Conservation (phyloP, 1,140 invertebrate genomes). For the Proctacanthus coquilletti region DNA sequence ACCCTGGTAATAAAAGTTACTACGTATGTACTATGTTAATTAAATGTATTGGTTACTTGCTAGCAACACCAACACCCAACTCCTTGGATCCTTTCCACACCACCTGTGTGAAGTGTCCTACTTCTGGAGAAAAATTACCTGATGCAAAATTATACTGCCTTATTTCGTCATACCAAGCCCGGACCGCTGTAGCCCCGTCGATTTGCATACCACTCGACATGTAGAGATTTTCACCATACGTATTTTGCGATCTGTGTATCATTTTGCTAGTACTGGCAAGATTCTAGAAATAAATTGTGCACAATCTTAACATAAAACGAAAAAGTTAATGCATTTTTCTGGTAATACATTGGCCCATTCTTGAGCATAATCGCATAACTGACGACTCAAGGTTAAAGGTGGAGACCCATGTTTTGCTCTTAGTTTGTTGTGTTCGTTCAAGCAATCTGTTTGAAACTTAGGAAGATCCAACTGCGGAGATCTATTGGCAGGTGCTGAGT, state of each 20-base stretch:
- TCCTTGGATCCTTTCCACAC: constrained; percentile 49
- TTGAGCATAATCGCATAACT: constrained; percentile 40
- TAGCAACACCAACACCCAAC: constrained; percentile 50
- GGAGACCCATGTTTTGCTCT: constrained; percentile 43
- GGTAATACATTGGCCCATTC: constrained; percentile 53
- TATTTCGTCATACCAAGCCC: constrained; percentile 41
- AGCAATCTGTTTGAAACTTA: constrained; percentile 33
- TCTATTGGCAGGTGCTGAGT: no score
- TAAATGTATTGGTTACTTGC: no score
- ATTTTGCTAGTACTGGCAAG: constrained; percentile 42
- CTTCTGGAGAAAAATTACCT: constrained; percentile 13
- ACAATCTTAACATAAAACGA: not conserved
- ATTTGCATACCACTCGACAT: constrained; percentile 38
- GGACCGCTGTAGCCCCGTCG: constrained; percentile 36
- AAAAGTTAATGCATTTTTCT: constrained; percentile 10
- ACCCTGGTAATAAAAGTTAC: constrained; percentile 8
- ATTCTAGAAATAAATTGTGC: constrained; percentile 13
- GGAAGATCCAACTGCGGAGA: no score
- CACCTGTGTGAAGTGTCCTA: constrained; percentile 46
- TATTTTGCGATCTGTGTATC: constrained; percentile 45
- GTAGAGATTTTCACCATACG: constrained; percentile 33
- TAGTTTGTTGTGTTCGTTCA: constrained; percentile 50
- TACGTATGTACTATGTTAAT: no score
- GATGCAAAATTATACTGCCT: constrained; percentile 35
- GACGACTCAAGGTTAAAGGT: constrained; percentile 42